Percentiles rank a stretch among this genome's conserved stretches.
phyloP scores from a whole-genome alignment of 2,797 vertebrate genomes.

The Tenualosa thibaudeaui region DNA sequence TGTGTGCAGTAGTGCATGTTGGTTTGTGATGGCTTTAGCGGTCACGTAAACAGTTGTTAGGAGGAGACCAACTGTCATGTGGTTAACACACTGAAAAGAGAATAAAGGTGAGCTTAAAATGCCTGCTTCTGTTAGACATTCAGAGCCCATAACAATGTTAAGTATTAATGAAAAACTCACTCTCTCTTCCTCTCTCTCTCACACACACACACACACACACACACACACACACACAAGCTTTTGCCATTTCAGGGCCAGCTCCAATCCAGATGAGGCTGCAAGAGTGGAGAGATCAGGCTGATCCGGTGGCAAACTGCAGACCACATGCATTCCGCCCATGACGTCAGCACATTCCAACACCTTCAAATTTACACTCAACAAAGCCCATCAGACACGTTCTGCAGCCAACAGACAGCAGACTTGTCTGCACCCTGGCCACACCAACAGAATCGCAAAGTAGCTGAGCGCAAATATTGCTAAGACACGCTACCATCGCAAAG shows the following conservation, averaged over 20 bases:
- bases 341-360: constrained; percentile 20
- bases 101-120: neutral
- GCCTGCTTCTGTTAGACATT: neutral
- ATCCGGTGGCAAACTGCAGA: neutral
- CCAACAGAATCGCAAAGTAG: neutral
- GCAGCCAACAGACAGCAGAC: neutral
- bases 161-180: constrained; percentile 17
- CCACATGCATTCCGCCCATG: neutral
- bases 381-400: neutral
- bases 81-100: neutral
- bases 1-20: neutral
- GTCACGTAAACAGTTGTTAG: constrained; percentile 1
- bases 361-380: neutral
- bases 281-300: neutral
- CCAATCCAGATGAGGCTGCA: neutral
- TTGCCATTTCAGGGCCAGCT: neutral
- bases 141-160: neutral
- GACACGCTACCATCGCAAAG: neutral
- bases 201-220: too few relatives aligned
- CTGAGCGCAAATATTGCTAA: neutral
- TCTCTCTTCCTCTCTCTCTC: too few relatives aligned
- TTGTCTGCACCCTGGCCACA: neutral
- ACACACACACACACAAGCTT: too few relatives aligned
- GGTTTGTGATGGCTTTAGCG: neutral
- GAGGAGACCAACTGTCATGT: neutral